Base-by-base conservation (phyloP, 2,113 vertebrate species). In the Anas platyrhynchos region DNA sequence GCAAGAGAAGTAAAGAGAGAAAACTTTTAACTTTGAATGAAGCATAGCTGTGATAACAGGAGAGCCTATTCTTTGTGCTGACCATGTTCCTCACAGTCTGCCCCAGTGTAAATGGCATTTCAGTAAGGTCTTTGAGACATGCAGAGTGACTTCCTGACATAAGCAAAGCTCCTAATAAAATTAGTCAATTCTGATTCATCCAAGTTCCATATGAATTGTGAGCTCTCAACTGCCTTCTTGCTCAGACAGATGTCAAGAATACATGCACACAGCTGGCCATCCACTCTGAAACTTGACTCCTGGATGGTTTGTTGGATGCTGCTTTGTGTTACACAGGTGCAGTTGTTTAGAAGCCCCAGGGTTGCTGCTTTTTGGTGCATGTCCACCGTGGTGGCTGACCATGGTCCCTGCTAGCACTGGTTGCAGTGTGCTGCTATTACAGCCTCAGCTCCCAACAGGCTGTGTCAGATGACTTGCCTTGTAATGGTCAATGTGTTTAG, bases 311-410 rank as follows among this genome's bases (percentile, higher is more conserved):
- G 14, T 38, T 36, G 0, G 2, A 5, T n/a, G 38, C 62, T 83
- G 23, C 18, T 68, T 34, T 18, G 8, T 1, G 0, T 15, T 41
- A 4, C 1, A 4, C 13, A n/a, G 21, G 16, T 21, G 5, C 0
- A 0, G 25, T 58, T 41, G 14, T 29, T 54, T 61, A 6, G 2
- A 11, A 29, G 13, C 17, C 50, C 59, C 31, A 36, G 0, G 27
- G 22, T 11, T 83, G 44, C 26, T 66, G 73, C 59, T 76, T 13
- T 29, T 3, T 46, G 50, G 11, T 34, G 15, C 56, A 8, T 34
- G 29, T 55, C 16, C 31, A n/a, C 38, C 8, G 0, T 0, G 6
- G 2, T 13, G 26, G 1, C 34, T 36, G 32, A 26, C 7, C 0
- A 0, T 29, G 46, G n/a, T 58, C 25, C 55, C n/a, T 12, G 1